Percentiles rank a stretch among this genome's conserved stretches.
Evolutionary conservation across 2,888 invertebrate species (phyloP).

Genomic region (Resseliella maxima): DNA sequence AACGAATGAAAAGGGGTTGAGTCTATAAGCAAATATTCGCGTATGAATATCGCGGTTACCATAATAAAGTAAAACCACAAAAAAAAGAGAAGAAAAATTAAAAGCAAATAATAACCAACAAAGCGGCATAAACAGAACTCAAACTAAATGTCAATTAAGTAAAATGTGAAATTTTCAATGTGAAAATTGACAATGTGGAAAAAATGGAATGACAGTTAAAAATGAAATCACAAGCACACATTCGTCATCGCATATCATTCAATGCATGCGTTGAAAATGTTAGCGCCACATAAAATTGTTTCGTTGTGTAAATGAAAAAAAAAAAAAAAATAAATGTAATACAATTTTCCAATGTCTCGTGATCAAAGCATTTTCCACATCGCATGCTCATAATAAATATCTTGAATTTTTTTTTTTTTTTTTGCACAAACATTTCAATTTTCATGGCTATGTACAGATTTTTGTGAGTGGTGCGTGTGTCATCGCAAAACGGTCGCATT

Average conservation of each 20-base stretch:
- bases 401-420: not conserved
- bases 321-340: not conserved
- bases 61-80: too few relatives aligned
- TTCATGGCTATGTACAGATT: not conserved
- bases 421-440: conserved; percentile 21
- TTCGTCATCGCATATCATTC: not conserved
- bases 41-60: too few relatives aligned
- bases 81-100: too few relatives aligned
- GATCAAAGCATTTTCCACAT: not conserved
- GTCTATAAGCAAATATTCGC: too few relatives aligned
- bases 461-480: not conserved
- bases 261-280: too few relatives aligned
- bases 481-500: not conserved
- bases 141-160: not conserved
- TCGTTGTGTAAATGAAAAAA: too few relatives aligned
- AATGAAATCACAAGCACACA: not conserved
- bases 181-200: not conserved
- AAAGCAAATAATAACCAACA: too few relatives aligned
- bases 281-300: too few relatives aligned
- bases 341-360: not conserved
- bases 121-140: not conserved
- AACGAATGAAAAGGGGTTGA: too few relatives aligned
- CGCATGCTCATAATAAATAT: not conserved
- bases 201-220: not conserved
- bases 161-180: not conserved